These are phyloP conservation scores for Trichonephila clavata DNA, from an alignment of 1,140 invertebrate genomes.

Conservation along the genomic window DNA sequence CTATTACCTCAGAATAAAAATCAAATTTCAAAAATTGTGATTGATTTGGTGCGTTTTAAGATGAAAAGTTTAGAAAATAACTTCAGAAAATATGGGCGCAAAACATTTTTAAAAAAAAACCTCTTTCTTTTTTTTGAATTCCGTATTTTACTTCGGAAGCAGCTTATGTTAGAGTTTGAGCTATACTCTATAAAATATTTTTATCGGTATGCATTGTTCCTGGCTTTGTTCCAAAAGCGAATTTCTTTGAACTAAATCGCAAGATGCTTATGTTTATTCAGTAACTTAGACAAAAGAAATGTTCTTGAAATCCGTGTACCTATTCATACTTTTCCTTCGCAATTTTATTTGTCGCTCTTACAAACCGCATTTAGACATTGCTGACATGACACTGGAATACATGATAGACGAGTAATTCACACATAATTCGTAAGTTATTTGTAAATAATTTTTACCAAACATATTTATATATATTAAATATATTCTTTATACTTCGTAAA, in stretches of 20 bases:
- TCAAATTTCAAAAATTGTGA: neutral
- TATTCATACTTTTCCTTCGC: neutral
- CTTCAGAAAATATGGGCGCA: neutral
- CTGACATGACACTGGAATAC: neutral
- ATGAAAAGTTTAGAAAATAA: neutral
- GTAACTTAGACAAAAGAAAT: neutral
- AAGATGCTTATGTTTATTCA: conserved; percentile 3
- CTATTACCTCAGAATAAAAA: no score
- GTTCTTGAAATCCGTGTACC: neutral
- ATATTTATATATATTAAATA: no score
- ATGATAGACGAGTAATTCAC: no score
- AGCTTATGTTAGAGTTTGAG: neutral
- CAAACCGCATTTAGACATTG: neutral
- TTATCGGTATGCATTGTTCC: conserved; percentile 3
- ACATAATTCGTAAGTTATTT: no score
- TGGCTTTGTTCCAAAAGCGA: neutral
- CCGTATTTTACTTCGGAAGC: neutral
- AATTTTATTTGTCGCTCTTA: neutral
- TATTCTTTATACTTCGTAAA: no score
- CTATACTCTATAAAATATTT: conserved; percentile 11
- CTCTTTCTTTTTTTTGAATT: neutral
- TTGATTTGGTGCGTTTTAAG: neutral
- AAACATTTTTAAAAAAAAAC: neutral
- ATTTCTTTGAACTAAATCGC: neutral
- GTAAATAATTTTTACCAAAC: no score